Evolutionary conservation across 2,888 invertebrate species (phyloP), one percentile per base, ranked within the genome.

Genomic region (Polyploca ridens): DNA sequence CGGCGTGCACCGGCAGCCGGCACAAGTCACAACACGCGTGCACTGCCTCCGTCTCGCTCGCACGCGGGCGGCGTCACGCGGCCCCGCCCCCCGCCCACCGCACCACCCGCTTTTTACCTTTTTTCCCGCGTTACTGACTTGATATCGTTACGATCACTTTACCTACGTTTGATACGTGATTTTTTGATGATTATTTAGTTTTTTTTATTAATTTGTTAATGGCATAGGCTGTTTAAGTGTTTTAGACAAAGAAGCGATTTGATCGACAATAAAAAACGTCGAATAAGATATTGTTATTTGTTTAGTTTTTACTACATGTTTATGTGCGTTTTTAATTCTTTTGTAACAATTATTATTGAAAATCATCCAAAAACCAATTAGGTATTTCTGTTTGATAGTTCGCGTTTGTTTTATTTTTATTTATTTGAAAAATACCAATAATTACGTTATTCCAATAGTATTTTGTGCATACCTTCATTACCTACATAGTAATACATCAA

Each of bases 31-130:
- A 64, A 54, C 54, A 54, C 77, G 74, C 74, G 72, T 73, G 77
- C 76, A 69, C 69, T 76, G 66, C 73, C 64, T 82, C 84, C 77
- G 84, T 88, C 90, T 75, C 88, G 84, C 88, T 90, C 89, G 85
- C 87, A 72, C 84, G 76, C 82, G 83, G 86, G 88, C 85, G 88
- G 87, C 69, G 84, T 68, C 81, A 68, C 66, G 46, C 64, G 76
- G 86, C 88, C 81, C 90, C 91, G 89, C 91, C 91, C 90, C 88
- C 91, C 92, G 90, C 91, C 90, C 87, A 87, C 88, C 87, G 79
- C 87, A 73, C 83, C 85, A 77, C 87, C 87, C 84, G 86, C 83
- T 84, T 87, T 84, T 85, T 88, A 85, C 88, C 89, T 86, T 87
- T 85, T 85, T 85, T 84, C 86, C 86, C 87, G 85, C 85, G 83